Evolutionary conservation across 2,113 vertebrate genomes (phyloP).

Genomic region (Pteropus alecto): DNA sequence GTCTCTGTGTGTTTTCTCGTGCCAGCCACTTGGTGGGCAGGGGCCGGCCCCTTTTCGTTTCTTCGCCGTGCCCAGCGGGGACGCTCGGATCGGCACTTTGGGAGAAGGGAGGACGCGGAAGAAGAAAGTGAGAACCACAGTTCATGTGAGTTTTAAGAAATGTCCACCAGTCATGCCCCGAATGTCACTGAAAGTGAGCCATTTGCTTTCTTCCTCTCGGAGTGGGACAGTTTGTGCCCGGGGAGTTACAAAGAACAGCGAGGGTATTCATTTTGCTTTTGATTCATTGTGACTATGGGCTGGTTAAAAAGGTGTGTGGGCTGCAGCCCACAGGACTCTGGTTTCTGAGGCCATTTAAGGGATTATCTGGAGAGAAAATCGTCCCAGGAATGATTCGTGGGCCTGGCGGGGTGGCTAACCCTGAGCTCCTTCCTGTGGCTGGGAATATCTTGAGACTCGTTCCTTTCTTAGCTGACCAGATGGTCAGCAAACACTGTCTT

Average conservation of each 20-base stretch:
- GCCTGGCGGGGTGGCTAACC: neutral
- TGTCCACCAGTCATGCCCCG: fast-evolving
- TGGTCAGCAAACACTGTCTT: neutral
- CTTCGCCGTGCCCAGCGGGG: too few species aligned
- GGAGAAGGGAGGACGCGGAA: neutral
- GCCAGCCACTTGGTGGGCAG: neutral
- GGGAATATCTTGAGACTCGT: neutral
- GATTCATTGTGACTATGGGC: neutral
- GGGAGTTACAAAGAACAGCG: neutral
- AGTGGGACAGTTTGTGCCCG: neutral
- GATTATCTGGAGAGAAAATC: slow-evolving; percentile 30
- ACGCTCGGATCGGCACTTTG: neutral
- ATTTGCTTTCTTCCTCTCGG: neutral
- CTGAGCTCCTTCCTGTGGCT: neutral
- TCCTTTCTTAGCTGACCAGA: neutral
- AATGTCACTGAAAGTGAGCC: neutral
- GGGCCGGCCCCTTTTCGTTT: fast-evolving
- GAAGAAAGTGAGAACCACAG: neutral
- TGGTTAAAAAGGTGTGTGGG: neutral
- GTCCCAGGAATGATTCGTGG: neutral
- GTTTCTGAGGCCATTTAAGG: neutral
- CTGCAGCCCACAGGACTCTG: neutral
- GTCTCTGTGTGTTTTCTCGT: neutral
- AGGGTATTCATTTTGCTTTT: neutral
- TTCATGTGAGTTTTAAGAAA: neutral